phyloP scores from a whole-genome alignment of 2,113 vertebrate genomes.

The Elephantulus edwardii region DNA sequence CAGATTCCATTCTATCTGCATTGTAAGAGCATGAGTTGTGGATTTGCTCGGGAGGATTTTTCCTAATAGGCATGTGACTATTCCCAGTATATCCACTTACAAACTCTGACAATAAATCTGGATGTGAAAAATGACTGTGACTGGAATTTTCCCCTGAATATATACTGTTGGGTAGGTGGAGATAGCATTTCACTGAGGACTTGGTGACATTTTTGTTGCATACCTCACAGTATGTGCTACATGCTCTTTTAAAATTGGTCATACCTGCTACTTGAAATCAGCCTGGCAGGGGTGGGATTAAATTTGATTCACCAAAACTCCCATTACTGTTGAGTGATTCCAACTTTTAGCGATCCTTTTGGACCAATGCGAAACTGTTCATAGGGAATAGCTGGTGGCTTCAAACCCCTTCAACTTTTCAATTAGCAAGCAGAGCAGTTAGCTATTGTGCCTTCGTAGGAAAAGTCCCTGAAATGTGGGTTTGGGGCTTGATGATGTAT shows the following conservation, averaged over 20 bases:
- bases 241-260: constrained; percentile 58
- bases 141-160: constrained; percentile 46
- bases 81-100: constrained; percentile 75
- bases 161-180: constrained; percentile 49
- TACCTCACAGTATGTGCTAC: background rate
- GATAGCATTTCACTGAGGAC: constrained; percentile 63
- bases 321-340: background rate
- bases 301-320: constrained; percentile 21
- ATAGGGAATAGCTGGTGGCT: background rate
- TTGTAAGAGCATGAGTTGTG: constrained; percentile 41
- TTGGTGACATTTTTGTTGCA: constrained; percentile 30
- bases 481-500: constrained; percentile 14
- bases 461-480: constrained; percentile 47
- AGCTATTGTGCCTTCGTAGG: background rate
- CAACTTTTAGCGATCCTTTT: background rate
- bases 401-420: background rate
- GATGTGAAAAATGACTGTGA: constrained; percentile 65
- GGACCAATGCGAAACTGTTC: background rate
- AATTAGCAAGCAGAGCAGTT: background rate
- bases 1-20: constrained; percentile 12
- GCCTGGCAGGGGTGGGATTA: constrained; percentile 28
- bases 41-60: constrained; percentile 54
- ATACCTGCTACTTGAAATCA: constrained; percentile 51
- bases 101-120: constrained; percentile 70
- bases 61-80: constrained; percentile 65